Evolutionary conservation across 2,888 invertebrate species (phyloP).

Genomic region (Priocnemis perturbator): DNA sequence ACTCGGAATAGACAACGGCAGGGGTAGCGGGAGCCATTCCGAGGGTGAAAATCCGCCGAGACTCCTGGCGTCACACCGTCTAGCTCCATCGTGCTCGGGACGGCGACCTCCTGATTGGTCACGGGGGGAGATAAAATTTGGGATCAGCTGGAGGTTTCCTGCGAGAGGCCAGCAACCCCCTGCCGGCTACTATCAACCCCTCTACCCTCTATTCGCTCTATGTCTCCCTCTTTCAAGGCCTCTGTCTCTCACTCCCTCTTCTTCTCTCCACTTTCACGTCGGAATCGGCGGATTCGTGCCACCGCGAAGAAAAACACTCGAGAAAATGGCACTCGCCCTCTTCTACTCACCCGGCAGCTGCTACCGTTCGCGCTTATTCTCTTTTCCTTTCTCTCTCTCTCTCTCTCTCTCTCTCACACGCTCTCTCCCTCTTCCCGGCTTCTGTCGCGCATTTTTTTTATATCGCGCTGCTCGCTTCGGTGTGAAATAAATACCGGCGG

Average conservation of each 20-base stretch:
- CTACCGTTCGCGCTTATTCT: not conserved
- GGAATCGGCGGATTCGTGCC: constrained; percentile 18
- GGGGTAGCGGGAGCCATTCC: constrained; percentile 30
- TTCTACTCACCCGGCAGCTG: constrained; percentile 1
- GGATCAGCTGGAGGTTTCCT: constrained; percentile 52
- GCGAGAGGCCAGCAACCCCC: not conserved
- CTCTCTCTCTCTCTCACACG: not conserved
- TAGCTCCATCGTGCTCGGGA: constrained; percentile 49
- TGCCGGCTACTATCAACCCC: constrained; percentile 2
- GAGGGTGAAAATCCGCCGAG: constrained; percentile 62
- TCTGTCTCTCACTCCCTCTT: not conserved
- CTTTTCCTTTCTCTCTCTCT: not conserved
- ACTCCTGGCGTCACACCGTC: constrained; percentile 57
- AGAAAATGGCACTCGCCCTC: constrained; percentile 34
- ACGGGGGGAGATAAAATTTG: constrained; percentile 53
- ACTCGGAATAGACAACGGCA: not conserved
- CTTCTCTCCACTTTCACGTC: constrained; percentile 19
- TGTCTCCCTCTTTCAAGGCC: not conserved
- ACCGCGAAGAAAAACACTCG: constrained; percentile 39
- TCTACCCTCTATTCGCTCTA: too few relatives aligned
- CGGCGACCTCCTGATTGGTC: constrained; percentile 55
- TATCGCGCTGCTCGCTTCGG: not conserved
- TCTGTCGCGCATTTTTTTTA: not conserved
- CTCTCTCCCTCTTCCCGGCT: not conserved
- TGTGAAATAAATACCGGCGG: too few relatives aligned